Conservation (phyloP, 2,113 vertebrate species). For the Litocranius walleri region DNA sequence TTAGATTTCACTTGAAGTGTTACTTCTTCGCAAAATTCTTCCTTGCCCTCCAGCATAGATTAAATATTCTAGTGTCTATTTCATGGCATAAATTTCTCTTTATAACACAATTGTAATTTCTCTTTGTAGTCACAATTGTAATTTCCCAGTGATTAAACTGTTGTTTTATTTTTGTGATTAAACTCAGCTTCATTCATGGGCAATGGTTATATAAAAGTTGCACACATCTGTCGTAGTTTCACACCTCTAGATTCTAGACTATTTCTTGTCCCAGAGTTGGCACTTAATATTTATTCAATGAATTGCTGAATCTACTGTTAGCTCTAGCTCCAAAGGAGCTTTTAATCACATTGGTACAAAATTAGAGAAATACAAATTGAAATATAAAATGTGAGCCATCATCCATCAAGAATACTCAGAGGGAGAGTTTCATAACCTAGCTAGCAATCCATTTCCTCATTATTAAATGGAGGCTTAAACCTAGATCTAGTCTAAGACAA, state of each 20-base stretch:
- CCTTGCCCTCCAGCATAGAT: neutral
- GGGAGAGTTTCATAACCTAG: slow-evolving; percentile 29
- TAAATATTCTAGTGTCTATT: neutral
- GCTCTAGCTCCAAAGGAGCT: neutral
- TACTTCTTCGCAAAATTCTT: neutral
- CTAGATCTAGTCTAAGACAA: slow-evolving; percentile 15
- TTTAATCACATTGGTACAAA: slow-evolving; percentile 48
- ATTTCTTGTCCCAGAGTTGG: neutral
- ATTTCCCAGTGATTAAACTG: neutral
- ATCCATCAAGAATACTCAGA: slow-evolving; percentile 53
- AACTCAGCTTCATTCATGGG: neutral
- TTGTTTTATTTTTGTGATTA: neutral
- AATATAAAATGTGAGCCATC: slow-evolving; percentile 37
- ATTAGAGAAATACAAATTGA: slow-evolving; percentile 40
- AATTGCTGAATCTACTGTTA: slow-evolving; percentile 45
- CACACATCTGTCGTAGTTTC: neutral
- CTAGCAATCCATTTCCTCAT: neutral
- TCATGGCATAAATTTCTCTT: neutral
- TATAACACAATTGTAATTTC: neutral
- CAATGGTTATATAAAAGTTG: neutral
- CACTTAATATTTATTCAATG: slow-evolving; percentile 31
- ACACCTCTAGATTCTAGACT: neutral
- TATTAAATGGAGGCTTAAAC: slow-evolving; percentile 53
- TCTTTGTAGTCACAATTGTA: neutral
- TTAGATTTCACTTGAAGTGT: neutral